These are phyloP conservation scores for Acanthosoma haemorrhoidale DNA, from an alignment of 2,888 invertebrate genomes.

Conservation along the genomic window DNA sequence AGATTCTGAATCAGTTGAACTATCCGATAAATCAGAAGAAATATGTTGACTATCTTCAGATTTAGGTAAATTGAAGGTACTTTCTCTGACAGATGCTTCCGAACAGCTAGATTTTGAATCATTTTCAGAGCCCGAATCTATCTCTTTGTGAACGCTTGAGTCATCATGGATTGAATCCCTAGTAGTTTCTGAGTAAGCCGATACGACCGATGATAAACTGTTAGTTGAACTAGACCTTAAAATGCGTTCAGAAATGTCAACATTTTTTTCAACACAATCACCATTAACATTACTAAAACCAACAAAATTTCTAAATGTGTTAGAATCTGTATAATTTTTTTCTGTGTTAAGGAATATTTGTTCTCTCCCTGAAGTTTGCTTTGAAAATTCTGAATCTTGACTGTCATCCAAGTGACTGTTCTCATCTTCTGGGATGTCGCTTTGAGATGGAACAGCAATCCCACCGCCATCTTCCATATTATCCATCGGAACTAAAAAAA, in stretches of 20 bases:
- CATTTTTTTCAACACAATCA: slow-evolving; percentile 20
- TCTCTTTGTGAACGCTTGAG: not conserved
- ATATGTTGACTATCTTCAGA: not conserved
- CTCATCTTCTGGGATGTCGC: not conserved
- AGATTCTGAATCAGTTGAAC: slow-evolving; percentile 11
- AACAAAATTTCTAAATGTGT: not conserved
- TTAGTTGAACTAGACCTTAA: slow-evolving; percentile 6
- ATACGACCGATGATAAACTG: not conserved
- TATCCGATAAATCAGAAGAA: slow-evolving; percentile 6
- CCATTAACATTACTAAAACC: slow-evolving; percentile 22
- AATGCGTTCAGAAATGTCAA: not conserved
- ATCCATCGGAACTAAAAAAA: not conserved
- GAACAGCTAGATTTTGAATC: slow-evolving; percentile 13
- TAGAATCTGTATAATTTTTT: not conserved
- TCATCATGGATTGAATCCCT: not conserved
- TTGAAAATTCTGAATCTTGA: not conserved
- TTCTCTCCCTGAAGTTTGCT: not conserved
- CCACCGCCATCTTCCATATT: slow-evolving; percentile 26
- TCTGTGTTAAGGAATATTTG: not conserved
- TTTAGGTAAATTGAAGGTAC: not conserved
- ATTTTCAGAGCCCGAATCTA: not conserved
- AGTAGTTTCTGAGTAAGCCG: slow-evolving; percentile 1
- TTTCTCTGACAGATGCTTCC: not conserved
- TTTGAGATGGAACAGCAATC: not conserved
- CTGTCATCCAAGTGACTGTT: not conserved